These are phyloP conservation scores for Macaria notata DNA, from an alignment of 2,888 invertebrate species.

Conservation along the genomic window DNA sequence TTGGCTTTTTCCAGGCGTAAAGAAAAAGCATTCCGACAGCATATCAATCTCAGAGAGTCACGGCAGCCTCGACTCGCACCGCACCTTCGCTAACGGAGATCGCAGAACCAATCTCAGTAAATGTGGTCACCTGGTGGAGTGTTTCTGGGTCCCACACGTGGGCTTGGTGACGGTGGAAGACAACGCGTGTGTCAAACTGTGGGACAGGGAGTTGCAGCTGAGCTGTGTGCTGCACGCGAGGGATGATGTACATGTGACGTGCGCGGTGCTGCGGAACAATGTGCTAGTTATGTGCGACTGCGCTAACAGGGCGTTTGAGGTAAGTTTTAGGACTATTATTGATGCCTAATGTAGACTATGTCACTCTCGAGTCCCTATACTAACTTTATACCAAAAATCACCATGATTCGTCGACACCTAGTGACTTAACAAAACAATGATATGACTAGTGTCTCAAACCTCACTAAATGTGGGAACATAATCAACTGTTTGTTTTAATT, in stretches of 20 bases:
- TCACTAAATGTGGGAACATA: too few relatives aligned
- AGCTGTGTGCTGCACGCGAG: constrained; percentile 57
- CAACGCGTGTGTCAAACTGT: constrained; percentile 68
- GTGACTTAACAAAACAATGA: too few relatives aligned
- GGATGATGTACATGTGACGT: constrained; percentile 53
- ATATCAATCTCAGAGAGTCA: constrained; percentile 62
- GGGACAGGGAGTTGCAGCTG: constrained; percentile 57
- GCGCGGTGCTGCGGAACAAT: constrained; percentile 61
- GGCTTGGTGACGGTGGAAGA: constrained; percentile 67
- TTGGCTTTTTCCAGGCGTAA: constrained; percentile 61
- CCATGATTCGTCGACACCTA: too few relatives aligned
- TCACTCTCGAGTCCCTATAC: too few relatives aligned
- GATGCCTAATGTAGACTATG: too few relatives aligned
- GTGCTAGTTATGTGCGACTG: constrained; percentile 67
- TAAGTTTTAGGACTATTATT: constrained; percentile 27
- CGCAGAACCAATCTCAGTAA: constrained; percentile 48
- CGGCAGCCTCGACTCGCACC: constrained; percentile 52
- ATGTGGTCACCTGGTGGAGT: constrained; percentile 56
- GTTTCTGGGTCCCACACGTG: constrained; percentile 57
- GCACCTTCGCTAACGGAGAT: constrained; percentile 54
- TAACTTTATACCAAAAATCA: too few relatives aligned
- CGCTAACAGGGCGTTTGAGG: constrained; percentile 64
- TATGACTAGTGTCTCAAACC: too few relatives aligned
- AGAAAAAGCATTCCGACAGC: constrained; percentile 53
- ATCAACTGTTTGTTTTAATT: too few relatives aligned